Evolutionary conservation across 2,888 invertebrate species (phyloP).

Genomic region (Agonopterix arenella): DNA sequence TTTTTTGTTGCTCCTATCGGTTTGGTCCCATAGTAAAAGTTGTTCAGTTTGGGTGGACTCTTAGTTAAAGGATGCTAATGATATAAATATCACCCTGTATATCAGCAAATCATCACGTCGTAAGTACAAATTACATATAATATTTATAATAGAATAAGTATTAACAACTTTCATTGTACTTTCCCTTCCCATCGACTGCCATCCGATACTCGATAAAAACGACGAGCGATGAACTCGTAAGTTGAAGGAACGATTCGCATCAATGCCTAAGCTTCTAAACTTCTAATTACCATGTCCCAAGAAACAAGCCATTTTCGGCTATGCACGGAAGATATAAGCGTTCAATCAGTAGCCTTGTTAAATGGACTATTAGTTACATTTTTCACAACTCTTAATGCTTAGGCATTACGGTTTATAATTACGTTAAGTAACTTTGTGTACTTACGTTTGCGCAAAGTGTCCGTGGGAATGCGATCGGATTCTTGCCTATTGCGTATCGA

Average conservation of each 20-base stretch:
- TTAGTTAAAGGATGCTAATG: too few relatives aligned
- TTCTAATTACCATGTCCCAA: too few relatives aligned
- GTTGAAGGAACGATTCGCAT: conserved; percentile 71
- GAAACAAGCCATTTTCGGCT: too few relatives aligned
- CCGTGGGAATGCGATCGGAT: conserved; percentile 32
- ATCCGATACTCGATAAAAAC: conserved; percentile 48
- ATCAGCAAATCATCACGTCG: neutral
- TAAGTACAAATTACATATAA: neutral
- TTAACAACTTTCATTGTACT: conserved; percentile 44
- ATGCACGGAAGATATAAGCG: too few relatives aligned
- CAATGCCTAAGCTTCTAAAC: conserved; percentile 30
- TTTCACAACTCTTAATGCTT: conserved; percentile 14
- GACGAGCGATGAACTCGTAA: conserved; percentile 56
- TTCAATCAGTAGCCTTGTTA: too few relatives aligned
- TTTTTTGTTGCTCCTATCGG: too few relatives aligned
- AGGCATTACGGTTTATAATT: conserved; percentile 12
- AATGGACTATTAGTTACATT: neutral
- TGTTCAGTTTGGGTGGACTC: too few relatives aligned
- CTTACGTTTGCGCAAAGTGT: conserved; percentile 16
- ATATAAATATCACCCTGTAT: too few relatives aligned
- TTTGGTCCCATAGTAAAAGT: too few relatives aligned
- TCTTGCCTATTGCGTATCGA: conserved; percentile 14
- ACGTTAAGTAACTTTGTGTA: conserved; percentile 5
- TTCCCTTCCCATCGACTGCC: conserved; percentile 54
- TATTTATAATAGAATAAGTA: neutral